Evolutionary conservation across 2,888 invertebrate genomes (phyloP).

Genomic region (Dendrolimus houi): DNA sequence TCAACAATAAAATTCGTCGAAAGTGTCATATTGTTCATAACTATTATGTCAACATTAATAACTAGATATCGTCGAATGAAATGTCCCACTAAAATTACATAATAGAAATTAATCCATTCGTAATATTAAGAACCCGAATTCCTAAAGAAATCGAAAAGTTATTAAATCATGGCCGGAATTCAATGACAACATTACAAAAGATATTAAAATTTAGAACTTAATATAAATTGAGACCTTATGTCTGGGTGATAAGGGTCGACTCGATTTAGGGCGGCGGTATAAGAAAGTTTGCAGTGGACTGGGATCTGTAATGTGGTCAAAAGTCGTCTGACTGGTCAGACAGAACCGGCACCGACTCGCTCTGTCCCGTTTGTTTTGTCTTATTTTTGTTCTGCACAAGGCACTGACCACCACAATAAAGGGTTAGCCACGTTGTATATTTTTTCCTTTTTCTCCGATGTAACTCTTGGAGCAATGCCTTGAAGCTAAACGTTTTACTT

Average conservation of each 20-base stretch:
- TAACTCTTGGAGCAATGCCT: conserved; percentile 40
- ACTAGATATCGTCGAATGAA: not conserved
- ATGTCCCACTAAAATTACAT: conserved; percentile 12
- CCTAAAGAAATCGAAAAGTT: conserved; percentile 68
- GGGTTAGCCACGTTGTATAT: conserved; percentile 34
- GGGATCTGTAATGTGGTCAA: conserved; percentile 49
- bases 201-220: conserved; percentile 1
- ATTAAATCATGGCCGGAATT: not conserved
- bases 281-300: conserved; percentile 21
- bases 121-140: conserved; percentile 44
- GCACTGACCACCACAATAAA: conserved; percentile 76
- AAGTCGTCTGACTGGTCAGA: conserved; percentile 57
- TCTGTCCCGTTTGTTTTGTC: conserved; percentile 56
- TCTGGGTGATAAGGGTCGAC: conserved; percentile 17
- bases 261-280: conserved; percentile 11
- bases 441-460: conserved; percentile 36
- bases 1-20: no score
- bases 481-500: not conserved
- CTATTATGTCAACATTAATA: no score
- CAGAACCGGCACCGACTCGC: conserved; percentile 50
- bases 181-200: not conserved
- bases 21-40: no score
- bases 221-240: conserved; percentile 16
- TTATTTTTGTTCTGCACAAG: conserved; percentile 70
- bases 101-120: conserved; percentile 21